These are phyloP conservation scores for Actenoides hombroni DNA, from an alignment of 2,113 vertebrate genomes.

Conservation along the genomic window DNA sequence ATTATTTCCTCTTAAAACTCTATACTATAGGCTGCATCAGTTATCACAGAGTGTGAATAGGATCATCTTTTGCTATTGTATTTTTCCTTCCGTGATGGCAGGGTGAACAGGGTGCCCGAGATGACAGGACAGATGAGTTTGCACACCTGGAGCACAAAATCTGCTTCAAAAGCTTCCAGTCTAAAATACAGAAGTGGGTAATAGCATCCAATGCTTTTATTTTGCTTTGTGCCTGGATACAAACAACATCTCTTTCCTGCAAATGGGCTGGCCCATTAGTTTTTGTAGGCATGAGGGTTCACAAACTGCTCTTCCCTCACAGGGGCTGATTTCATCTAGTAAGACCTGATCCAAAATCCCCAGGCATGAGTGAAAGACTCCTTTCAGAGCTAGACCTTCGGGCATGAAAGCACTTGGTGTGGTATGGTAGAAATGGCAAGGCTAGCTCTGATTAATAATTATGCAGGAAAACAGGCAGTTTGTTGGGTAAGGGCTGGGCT, in stretches of 20 bases:
- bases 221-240: not conserved
- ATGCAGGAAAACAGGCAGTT: not conserved
- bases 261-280: accelerated
- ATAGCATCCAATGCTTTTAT: not conserved
- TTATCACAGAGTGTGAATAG: not conserved
- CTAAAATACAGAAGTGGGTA: not conserved
- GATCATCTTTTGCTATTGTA: not conserved
- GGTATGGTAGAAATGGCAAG: not conserved
- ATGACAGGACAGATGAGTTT: not conserved
- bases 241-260: not conserved
- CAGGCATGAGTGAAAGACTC: not conserved
- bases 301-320: not conserved
- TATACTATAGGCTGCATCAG: not conserved
- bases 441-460: not conserved
- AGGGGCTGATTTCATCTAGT: not conserved
- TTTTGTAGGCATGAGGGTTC: not conserved
- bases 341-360: not conserved
- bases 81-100: not conserved
- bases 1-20: not conserved
- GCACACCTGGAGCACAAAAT: not conserved
- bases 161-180: not conserved
- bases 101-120: not conserved
- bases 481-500: not conserved
- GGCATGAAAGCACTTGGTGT: accelerated
- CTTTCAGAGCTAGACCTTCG: not conserved